A percentile compares a stretch with the other conserved stretches of the same genome.
phyloP scores from a whole-genome alignment of 2,113 vertebrate genomes.

The Suncus etruscus region DNA sequence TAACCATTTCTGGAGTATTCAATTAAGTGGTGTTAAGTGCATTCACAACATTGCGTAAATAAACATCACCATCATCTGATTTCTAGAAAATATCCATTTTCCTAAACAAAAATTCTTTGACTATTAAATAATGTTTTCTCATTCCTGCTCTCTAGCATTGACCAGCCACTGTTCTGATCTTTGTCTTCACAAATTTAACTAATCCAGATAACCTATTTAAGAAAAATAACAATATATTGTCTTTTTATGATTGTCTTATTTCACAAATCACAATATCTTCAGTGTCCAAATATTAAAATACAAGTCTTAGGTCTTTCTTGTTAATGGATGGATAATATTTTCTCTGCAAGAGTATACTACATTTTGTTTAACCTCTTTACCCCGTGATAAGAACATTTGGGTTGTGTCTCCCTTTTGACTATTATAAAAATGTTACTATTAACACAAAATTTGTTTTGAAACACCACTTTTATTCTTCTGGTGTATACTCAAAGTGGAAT shows the following conservation, averaged over 20 bases:
- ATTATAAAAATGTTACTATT: background rate
- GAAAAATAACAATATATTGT: background rate
- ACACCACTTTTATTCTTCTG: background rate
- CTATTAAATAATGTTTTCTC: background rate
- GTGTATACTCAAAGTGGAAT: background rate
- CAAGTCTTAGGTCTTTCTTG: background rate
- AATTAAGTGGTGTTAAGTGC: background rate
- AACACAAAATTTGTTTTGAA: background rate
- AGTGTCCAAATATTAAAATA: background rate
- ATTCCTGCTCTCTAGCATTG: rapidly evolving
- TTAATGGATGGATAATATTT: background rate
- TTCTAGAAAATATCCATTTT: background rate
- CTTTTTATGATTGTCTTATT: background rate
- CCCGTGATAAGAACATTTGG: background rate
- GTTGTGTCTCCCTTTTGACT: background rate
- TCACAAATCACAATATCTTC: background rate
- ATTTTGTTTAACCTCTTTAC: background rate
- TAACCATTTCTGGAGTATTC: background rate
- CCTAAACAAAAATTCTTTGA: background rate
- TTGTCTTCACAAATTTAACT: background rate
- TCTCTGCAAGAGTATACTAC: too few relatives aligned
- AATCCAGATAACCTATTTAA: background rate
- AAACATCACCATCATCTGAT: background rate
- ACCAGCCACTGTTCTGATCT: background rate
- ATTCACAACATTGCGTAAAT: too few relatives aligned